Evolutionary conservation across 2,888 invertebrate genomes (phyloP).

Genomic region (Catocala fraxini): DNA sequence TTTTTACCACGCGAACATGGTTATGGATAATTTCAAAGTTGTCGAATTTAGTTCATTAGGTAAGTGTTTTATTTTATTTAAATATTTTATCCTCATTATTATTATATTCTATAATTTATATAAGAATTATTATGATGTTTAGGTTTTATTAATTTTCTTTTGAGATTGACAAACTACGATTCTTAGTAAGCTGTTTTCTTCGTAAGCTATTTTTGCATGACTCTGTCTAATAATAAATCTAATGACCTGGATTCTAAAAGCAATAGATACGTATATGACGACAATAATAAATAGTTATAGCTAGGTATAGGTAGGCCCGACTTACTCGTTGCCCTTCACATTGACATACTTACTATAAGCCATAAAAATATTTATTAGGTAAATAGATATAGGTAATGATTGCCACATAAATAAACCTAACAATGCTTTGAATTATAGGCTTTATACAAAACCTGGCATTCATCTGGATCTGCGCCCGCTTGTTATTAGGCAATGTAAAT

Average conservation of each 20-base stretch:
- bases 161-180: background rate
- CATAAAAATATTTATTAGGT: too few relatives aligned
- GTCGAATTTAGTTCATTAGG: constrained; percentile 75
- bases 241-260: constrained; percentile 23
- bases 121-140: background rate
- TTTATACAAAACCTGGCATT: too few relatives aligned
- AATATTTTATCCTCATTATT: background rate
- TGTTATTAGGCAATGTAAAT: too few relatives aligned
- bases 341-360: too few relatives aligned
- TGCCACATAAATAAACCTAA: too few relatives aligned
- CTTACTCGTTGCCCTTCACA: constrained; percentile 28
- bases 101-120: too few relatives aligned
- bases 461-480: too few relatives aligned
- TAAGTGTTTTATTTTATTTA: constrained; percentile 59
- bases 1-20: constrained; percentile 42
- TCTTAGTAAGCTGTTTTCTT: background rate
- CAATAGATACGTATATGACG: constrained; percentile 8
- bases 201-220: constrained; percentile 23
- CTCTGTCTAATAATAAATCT: constrained; percentile 18
- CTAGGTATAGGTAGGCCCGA: background rate
- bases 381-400: too few relatives aligned
- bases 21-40: constrained; percentile 74
- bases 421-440: too few relatives aligned
- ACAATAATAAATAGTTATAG: constrained; percentile 14
- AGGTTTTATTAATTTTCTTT: constrained; percentile 3